Evolutionary conservation across 2,797 vertebrate genomes (phyloP), one percentile per base, ranked within the genome.

Genomic region (Alexandromys oeconomus): DNA sequence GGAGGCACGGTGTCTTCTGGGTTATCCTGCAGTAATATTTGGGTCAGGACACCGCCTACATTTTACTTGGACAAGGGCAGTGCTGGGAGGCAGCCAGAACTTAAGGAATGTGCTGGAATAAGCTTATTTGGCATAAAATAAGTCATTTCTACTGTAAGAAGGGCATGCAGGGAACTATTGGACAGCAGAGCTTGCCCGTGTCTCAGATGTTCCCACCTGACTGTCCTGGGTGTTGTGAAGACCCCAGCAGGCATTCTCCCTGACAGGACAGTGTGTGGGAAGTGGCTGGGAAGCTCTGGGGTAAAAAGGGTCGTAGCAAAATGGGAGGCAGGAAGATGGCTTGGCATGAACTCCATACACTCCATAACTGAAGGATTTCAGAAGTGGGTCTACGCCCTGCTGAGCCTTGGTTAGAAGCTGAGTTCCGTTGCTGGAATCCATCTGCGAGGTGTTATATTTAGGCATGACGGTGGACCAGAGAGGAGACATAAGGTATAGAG

Each of bases 381-480:
- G 29, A 48, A 43, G n/a, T 6, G 48, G 43, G 40, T 23, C 82
- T 54, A 1, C 27, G 8, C 8, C 25, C 78, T 71, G n/a, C 67
- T 90, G 78, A 40, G 81, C 86, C 43, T 27, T 5, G 0, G 25
- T 67, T 12, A 6, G 29, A 31, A 77, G 37, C n/a, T 71, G 63
- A 89, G 23, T 1, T 54, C 40, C 48, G 19, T 54, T 89, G 59
- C 59, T 69, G 43, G 85, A 96, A 93, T 79, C 25, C 77, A 82
- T n/a, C 43, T 87, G 76, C 19, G 1, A 63, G 21, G 40, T 2
- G 40, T 79, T 54, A 74, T 19, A 17, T 31, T 34, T 48, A 65
- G 48, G 27, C 77, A 85, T 21, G 4, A 31, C 29, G 43, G 31
- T 1, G 65, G 57, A 1, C 10, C 25, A 61, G 73, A 76, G 13